A percentile compares a stretch with the other conserved stretches of the same genome.
Evolutionary conservation across 2,888 invertebrate genomes (phyloP).

Genomic region (Salpingus planirostris): DNA sequence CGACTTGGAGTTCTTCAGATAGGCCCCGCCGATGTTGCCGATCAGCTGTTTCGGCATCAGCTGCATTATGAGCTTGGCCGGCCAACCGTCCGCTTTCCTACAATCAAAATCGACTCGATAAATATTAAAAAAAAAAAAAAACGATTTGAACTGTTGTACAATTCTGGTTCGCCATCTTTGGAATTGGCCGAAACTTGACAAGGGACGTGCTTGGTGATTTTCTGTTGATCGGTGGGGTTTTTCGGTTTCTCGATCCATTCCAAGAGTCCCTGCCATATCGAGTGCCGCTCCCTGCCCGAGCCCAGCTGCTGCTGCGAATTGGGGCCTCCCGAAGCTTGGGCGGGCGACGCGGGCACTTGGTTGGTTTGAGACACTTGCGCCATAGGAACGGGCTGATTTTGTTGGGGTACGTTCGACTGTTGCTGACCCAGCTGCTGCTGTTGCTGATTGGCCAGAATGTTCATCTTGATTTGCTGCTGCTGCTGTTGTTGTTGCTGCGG

Average conservation of each 20-base stretch:
- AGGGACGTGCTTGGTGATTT: constrained; percentile 62
- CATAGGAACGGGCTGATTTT: no score
- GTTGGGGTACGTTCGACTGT: no score
- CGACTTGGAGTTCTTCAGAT: constrained; percentile 85
- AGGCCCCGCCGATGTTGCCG: constrained; percentile 80
- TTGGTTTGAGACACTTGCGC: no score
- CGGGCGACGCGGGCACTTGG: no score
- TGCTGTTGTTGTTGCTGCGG: constrained; percentile 7
- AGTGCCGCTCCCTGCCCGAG: constrained; percentile 47
- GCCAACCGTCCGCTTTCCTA: constrained; percentile 88
- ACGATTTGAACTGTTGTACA: constrained; percentile 48
- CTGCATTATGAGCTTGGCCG: constrained; percentile 85
- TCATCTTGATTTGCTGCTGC: constrained; percentile 25
- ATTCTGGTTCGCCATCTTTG: constrained; percentile 81
- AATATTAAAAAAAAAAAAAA: no score
- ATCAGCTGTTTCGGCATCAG: constrained; percentile 88
- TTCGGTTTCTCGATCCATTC: constrained; percentile 93
- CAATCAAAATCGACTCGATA: no score
- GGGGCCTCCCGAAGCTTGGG: no score
- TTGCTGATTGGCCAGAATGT: constrained; percentile 14
- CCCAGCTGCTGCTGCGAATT: no score
- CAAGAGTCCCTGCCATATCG: constrained; percentile 60
- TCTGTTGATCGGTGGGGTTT: constrained; percentile 64
- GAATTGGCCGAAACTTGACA: constrained; percentile 66
- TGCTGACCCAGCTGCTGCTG: constrained; percentile 1